These are phyloP conservation scores for Menidia beryllina DNA, from an alignment of 2,113 vertebrate species.

Conservation along the genomic window DNA sequence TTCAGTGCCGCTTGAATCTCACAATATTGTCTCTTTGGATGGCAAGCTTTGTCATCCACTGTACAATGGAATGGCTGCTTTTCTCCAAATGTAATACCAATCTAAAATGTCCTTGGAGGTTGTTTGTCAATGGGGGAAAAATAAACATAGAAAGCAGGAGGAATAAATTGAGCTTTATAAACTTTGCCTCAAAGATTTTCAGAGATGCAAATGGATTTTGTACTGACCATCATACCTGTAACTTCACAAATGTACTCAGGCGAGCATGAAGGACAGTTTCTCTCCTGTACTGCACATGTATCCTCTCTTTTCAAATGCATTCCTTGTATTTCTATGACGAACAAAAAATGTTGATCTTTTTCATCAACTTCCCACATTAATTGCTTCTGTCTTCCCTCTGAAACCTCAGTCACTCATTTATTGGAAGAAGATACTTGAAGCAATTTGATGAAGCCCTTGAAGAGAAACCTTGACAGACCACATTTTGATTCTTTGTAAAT, in stretches of 20 bases:
- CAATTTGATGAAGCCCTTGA: constrained; percentile 33
- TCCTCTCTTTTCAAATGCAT: too few relatives aligned
- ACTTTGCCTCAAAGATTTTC: constrained; percentile 31
- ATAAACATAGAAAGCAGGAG: constrained; percentile 30
- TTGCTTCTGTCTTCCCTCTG: constrained; percentile 9
- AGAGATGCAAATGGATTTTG: constrained; percentile 1
- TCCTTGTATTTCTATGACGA: constrained; percentile 14
- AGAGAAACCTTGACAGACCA: constrained; percentile 10
- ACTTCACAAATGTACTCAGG: too few relatives aligned
- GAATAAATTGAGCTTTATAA: constrained; percentile 10
- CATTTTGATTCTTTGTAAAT: neutral
- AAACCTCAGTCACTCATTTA: neutral
- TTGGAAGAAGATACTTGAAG: constrained; percentile 7
- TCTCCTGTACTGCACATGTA: too few relatives aligned
- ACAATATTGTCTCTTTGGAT: constrained; percentile 18
- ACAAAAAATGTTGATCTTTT: constrained; percentile 2
- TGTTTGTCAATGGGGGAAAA: constrained; percentile 42
- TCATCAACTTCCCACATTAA: constrained; percentile 21
- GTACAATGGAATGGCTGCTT: constrained; percentile 13
- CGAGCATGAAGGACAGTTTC: too few relatives aligned
- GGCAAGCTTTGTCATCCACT: constrained; percentile 16
- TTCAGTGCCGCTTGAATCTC: constrained; percentile 8
- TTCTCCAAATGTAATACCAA: constrained; percentile 34
- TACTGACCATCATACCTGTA: too few relatives aligned
- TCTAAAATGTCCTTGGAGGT: constrained; percentile 36